A percentile compares a stretch with the other conserved stretches of the same genome.
These are phyloP conservation scores for Nymphalis polychloros DNA, from an alignment of 2,888 invertebrate genomes.

Conservation along the genomic window DNA sequence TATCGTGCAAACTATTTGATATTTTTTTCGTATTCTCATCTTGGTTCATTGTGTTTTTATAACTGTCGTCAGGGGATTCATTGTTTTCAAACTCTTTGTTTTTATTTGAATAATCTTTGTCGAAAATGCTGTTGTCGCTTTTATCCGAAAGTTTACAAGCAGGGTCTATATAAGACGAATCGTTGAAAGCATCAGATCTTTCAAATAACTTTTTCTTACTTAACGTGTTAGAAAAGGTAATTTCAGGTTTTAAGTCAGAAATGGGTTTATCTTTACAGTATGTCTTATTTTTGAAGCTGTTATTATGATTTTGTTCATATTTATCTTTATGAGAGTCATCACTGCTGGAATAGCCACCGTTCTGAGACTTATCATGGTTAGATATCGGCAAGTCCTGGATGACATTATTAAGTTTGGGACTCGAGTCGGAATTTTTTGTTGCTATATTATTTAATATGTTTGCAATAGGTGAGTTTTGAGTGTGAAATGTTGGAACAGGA, in stretches of 20 bases:
- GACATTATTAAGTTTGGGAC: slow-evolving; percentile 49
- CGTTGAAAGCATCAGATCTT: slow-evolving; percentile 52
- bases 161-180: slow-evolving; percentile 39
- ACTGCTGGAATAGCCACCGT: slow-evolving; percentile 57
- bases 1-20: slow-evolving; percentile 60
- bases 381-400: slow-evolving; percentile 29
- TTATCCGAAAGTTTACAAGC: slow-evolving; percentile 30
- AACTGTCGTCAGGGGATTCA: slow-evolving; percentile 46
- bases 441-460: slow-evolving; percentile 41
- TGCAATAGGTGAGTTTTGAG: slow-evolving; percentile 55
- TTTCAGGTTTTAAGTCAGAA: slow-evolving; percentile 57
- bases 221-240: slow-evolving; percentile 63
- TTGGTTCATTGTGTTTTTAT: slow-evolving; percentile 45
- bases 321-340: slow-evolving; percentile 63
- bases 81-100: slow-evolving; percentile 37
- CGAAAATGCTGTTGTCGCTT: slow-evolving; percentile 30
- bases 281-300: slow-evolving; percentile 56
- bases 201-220: slow-evolving; percentile 71
- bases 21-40: slow-evolving; percentile 54
- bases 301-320: slow-evolving; percentile 53
- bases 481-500: slow-evolving; percentile 66
- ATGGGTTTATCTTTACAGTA: slow-evolving; percentile 49
- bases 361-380: slow-evolving; percentile 54
- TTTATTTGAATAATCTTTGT: slow-evolving; percentile 31
- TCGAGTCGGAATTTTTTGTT: slow-evolving; percentile 47